Evolutionary conservation across 2,113 vertebrate species (phyloP).

Genomic region (Onychostruthus taczanowskii): DNA sequence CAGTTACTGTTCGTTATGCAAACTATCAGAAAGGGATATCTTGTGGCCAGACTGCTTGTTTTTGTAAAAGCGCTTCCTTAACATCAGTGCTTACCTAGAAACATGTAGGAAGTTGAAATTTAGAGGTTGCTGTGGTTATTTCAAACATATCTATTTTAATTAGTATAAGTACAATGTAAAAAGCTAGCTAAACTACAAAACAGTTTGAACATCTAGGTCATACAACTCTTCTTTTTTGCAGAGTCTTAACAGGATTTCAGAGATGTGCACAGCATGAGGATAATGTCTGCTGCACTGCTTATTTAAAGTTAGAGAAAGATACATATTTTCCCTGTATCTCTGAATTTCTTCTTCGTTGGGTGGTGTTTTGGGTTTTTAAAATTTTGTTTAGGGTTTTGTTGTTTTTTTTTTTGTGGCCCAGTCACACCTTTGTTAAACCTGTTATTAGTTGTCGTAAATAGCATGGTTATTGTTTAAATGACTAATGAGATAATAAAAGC

Average conservation of each 20-base stretch:
- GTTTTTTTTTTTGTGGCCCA: not conserved
- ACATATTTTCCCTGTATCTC: not conserved
- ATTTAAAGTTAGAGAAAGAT: not conserved
- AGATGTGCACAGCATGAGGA: not conserved
- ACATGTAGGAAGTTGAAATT: not conserved
- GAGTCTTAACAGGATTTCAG: not conserved
- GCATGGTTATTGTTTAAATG: not conserved
- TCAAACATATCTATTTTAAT: not conserved
- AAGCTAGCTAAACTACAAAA: not conserved
- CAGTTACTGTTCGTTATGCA: not conserved
- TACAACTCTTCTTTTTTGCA: not conserved
- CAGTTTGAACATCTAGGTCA: not conserved
- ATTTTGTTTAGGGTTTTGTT: not conserved
- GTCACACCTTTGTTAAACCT: not conserved
- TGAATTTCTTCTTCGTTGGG: not conserved
- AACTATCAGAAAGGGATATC: not conserved
- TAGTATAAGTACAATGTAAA: not conserved
- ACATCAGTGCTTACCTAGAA: not conserved
- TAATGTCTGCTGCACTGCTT: rapidly evolving
- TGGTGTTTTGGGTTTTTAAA: not conserved
- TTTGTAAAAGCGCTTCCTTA: not conserved
- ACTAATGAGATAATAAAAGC: not conserved
- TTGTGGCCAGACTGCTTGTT: not conserved
- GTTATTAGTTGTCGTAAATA: not conserved
- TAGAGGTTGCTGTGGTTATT: not conserved